Percentiles rank a stretch among this genome's conserved stretches.
Conservation (phyloP, 2,888 invertebrate genomes). For the Perithous albicinctus region DNA sequence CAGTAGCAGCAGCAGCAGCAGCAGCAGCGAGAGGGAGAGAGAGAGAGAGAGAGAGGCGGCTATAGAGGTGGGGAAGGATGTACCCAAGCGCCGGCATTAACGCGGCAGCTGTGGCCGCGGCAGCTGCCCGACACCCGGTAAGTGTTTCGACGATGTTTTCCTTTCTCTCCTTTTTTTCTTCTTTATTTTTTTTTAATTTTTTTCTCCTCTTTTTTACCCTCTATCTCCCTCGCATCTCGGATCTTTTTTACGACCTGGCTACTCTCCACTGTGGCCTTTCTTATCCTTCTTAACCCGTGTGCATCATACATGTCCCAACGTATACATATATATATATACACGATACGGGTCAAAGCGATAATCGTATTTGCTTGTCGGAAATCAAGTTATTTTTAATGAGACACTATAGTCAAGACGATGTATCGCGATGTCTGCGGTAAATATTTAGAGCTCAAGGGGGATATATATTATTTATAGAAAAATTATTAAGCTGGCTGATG, state of each 20-base stretch:
- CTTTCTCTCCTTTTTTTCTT: constrained; percentile 39
- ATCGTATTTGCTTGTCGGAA: constrained; percentile 16
- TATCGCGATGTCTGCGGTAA: not conserved
- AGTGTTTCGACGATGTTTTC: constrained; percentile 67
- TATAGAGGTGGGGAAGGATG: constrained; percentile 75
- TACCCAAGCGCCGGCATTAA: constrained; percentile 82
- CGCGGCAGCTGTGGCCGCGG: constrained; percentile 84
- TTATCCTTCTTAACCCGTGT: constrained; percentile 20
- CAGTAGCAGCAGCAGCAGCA: constrained; percentile 48
- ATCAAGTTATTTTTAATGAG: constrained; percentile 21
- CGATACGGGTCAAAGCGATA: constrained; percentile 23
- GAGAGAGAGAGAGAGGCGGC: constrained; percentile 51
- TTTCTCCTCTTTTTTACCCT: constrained; percentile 37
- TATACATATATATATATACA: too few relatives aligned
- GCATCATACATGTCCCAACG: not conserved
- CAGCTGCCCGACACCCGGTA: constrained; percentile 84
- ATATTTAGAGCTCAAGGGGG: not conserved
- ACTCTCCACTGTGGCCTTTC: constrained; percentile 5
- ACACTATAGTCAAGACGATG: not conserved
- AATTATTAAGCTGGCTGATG: not conserved
- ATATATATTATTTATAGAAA: not conserved
- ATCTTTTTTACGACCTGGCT: constrained; percentile 22
- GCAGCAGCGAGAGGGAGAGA: constrained; percentile 19
- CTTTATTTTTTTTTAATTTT: too few relatives aligned
- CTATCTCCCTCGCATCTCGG: constrained; percentile 10